Percentiles rank a stretch among this genome's conserved stretches.
Evolutionary conservation across 2,113 vertebrate species (phyloP).

Genomic region (Struthio camelus): DNA sequence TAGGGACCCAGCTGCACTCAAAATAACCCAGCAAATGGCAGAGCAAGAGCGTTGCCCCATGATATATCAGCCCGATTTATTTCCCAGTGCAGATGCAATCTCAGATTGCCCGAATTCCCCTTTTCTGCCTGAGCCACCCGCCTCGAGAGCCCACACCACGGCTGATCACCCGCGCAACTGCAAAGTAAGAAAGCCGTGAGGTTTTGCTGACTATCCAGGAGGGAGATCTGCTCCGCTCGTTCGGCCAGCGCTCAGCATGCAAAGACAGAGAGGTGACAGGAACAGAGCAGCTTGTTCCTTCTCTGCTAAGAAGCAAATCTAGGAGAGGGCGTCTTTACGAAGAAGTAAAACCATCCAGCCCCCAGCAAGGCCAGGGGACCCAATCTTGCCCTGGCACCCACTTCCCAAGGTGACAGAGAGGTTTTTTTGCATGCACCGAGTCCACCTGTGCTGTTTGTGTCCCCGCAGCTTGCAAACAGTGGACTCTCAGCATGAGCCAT

Average conservation of each 20-base stretch:
- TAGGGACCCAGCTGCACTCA: too few species aligned
- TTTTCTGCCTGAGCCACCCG: neutral
- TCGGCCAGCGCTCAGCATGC: neutral
- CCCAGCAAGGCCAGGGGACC: neutral
- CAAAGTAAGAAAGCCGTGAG: neutral
- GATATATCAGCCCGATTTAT: too few species aligned
- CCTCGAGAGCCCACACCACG: neutral
- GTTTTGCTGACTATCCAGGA: neutral
- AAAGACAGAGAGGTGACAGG: neutral
- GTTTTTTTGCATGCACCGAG: too few species aligned
- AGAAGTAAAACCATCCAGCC: neutral
- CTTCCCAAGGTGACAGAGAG: neutral
- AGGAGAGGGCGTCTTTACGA: neutral
- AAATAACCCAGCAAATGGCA: neutral
- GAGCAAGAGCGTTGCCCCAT: neutral
- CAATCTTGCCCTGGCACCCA: neutral
- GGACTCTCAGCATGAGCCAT: too few species aligned
- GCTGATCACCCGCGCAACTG: rapidly evolving
- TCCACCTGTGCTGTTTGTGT: too few species aligned
- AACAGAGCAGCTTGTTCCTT: neutral
- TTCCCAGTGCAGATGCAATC: neutral
- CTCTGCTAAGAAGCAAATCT: neutral
- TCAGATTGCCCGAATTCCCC: neutral
- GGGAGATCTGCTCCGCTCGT: neutral
- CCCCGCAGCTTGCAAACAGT: too few species aligned